phyloP scores from a whole-genome alignment of 2,113 vertebrate genomes.

The Megatriorchis doriae region DNA sequence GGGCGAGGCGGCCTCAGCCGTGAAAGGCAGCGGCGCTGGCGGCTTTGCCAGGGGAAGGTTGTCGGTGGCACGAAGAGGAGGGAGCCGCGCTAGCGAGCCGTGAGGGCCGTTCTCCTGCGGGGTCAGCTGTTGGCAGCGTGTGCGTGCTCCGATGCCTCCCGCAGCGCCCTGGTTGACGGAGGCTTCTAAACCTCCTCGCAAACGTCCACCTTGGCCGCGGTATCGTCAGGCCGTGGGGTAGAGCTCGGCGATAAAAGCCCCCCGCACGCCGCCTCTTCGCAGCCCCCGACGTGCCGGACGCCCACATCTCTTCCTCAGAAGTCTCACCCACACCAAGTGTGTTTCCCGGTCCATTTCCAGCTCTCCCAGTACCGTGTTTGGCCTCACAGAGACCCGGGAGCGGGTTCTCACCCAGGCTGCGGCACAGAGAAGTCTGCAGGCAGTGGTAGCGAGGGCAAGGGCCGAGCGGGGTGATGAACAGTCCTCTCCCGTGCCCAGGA shows the following conservation, averaged over 20 bases:
- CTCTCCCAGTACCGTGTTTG: neutral
- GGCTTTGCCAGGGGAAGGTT: neutral
- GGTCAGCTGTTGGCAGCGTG: neutral
- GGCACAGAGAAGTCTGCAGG: neutral
- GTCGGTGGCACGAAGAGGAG: neutral
- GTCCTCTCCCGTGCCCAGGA: neutral
- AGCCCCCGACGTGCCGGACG: rapidly evolving
- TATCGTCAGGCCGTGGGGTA: rapidly evolving
- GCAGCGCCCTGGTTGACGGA: neutral
- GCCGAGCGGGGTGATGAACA: rapidly evolving
- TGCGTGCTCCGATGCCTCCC: neutral
- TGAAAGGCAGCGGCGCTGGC: rapidly evolving
- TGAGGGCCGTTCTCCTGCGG: neutral
- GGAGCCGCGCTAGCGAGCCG: rapidly evolving
- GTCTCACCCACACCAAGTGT: rapidly evolving
- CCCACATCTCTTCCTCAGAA: too few species aligned
- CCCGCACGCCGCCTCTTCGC: neutral
- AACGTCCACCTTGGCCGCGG: rapidly evolving
- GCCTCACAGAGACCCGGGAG: neutral
- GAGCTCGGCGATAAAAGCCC: too few species aligned
- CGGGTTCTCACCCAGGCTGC: neutral
- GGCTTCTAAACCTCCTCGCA: rapidly evolving
- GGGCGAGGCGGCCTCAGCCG: too few species aligned
- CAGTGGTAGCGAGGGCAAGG: rapidly evolving
- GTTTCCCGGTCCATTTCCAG: neutral